Conservation (phyloP, 2,113 vertebrate genomes). For the Ciconia maguari region DNA sequence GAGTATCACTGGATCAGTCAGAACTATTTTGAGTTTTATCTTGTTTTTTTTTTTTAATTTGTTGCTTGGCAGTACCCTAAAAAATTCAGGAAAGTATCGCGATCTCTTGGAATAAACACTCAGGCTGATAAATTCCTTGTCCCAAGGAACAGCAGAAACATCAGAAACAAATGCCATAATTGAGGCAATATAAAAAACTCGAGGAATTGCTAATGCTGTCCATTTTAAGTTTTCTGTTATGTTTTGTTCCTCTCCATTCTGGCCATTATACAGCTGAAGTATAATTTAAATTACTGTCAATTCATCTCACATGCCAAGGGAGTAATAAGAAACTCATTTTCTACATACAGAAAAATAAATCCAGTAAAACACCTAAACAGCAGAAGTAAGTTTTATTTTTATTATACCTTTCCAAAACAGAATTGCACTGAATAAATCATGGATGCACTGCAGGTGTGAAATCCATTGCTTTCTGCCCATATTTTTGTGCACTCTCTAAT, state of each 20-base stretch:
- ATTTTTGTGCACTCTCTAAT: slow-evolving; percentile 1
- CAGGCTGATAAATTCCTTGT: background rate
- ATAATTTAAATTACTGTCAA: slow-evolving; percentile 5
- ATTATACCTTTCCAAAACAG: slow-evolving; percentile 16
- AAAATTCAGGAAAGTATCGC: background rate
- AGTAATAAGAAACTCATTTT: slow-evolving; percentile 40
- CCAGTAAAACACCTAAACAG: slow-evolving; percentile 9
- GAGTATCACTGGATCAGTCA: background rate
- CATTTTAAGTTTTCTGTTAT: background rate
- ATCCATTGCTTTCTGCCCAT: background rate
- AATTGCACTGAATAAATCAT: slow-evolving; percentile 49
- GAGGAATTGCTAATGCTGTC: background rate
- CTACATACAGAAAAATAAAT: slow-evolving; percentile 28
- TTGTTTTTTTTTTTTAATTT: background rate
- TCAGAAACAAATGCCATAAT: background rate
- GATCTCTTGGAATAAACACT: background rate
- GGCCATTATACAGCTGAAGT: background rate
- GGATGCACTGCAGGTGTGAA: background rate
- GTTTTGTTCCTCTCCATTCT: background rate
- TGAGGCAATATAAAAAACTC: background rate
- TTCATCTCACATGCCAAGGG: background rate
- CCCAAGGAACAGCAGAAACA: background rate
- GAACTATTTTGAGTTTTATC: background rate
- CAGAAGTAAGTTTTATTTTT: slow-evolving; percentile 17
- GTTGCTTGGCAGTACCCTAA: background rate